Percentiles rank a stretch among this genome's conserved stretches.
Evolutionary conservation across 2,797 vertebrate species (phyloP).

Genomic region (Garrulus glandarius): DNA sequence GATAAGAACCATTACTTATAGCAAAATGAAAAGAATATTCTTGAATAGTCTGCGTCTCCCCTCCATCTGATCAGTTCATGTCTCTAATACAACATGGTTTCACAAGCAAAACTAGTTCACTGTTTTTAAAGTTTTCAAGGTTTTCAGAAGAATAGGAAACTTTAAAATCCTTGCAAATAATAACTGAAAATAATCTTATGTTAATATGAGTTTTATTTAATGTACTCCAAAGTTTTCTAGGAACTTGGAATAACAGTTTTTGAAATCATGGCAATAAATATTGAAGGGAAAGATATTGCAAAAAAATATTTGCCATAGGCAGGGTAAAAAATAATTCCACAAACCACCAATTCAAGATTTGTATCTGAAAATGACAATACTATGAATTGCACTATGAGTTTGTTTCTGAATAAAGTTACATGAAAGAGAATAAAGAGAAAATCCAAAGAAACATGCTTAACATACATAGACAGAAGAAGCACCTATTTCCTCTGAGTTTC

Average conservation of each 20-base stretch:
- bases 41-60: neutral
- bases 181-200: neutral
- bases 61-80: neutral
- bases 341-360: neutral
- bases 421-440: neutral
- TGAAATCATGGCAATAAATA: neutral
- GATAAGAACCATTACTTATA: rapidly evolving
- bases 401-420: neutral
- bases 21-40: neutral
- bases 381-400: neutral
- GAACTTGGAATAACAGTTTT: neutral
- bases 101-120: neutral
- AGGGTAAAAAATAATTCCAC: neutral
- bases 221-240: neutral
- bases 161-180: neutral
- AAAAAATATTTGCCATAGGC: neutral
- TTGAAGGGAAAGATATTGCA: neutral
- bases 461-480: neutral
- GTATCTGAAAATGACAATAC: neutral
- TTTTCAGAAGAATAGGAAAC: neutral
- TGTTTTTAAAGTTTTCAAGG: neutral
- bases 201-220: neutral
- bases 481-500: neutral
- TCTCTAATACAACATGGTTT: neutral
- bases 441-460: neutral